phyloP scores from a whole-genome alignment of 2,888 invertebrate species.

The Opisthograptis luteolata region DNA sequence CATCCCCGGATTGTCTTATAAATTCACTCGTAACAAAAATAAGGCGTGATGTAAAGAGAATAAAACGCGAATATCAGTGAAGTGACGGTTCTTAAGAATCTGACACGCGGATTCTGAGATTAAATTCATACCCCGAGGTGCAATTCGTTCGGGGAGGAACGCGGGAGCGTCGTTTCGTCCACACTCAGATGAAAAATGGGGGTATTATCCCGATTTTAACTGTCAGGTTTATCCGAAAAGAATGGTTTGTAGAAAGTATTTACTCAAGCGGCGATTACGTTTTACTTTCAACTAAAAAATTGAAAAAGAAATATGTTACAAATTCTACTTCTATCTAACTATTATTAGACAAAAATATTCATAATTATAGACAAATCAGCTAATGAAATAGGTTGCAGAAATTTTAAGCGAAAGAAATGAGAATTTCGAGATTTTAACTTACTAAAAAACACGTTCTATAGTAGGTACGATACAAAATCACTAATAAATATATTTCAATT shows the following conservation, averaged over 20 bases:
- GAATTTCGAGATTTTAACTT: too few relatives aligned
- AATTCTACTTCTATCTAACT: neutral
- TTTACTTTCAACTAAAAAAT: constrained; percentile 1
- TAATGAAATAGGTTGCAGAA: too few relatives aligned
- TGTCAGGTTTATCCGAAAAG: constrained; percentile 65
- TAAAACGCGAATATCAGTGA: constrained; percentile 54
- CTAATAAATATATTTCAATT: constrained; percentile 22
- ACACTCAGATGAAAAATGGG: constrained; percentile 77
- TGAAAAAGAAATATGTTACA: neutral
- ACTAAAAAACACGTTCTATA: too few relatives aligned
- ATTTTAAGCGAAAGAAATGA: too few relatives aligned
- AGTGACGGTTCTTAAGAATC: constrained; percentile 73
- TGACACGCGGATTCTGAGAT: constrained; percentile 77
- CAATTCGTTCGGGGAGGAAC: constrained; percentile 69
- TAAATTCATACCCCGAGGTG: constrained; percentile 82
- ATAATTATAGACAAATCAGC: too few relatives aligned
- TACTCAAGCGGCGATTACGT: neutral
- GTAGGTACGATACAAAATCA: too few relatives aligned
- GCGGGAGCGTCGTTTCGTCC: constrained; percentile 65
- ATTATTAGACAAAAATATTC: too few relatives aligned
- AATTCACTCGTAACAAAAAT: constrained; percentile 48
- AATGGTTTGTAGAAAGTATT: constrained; percentile 41
- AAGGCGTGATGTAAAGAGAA: constrained; percentile 49
- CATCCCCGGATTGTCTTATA: constrained; percentile 33
- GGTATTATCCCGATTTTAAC: constrained; percentile 75